Evolutionary conservation across 2,888 invertebrate species (phyloP).

Genomic region (Eumerus sabulonum): DNA sequence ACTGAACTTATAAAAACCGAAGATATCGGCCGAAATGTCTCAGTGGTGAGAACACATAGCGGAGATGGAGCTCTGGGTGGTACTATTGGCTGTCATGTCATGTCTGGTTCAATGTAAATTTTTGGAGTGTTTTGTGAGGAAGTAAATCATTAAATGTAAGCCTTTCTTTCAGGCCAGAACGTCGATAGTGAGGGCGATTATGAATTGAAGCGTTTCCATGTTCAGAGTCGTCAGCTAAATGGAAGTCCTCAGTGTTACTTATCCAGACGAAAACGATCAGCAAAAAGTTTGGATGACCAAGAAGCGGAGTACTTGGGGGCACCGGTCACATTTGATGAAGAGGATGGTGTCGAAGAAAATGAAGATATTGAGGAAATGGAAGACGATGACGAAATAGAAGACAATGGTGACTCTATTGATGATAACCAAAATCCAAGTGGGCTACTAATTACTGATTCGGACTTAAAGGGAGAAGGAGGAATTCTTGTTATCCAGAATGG

Average conservation of each 20-base stretch:
- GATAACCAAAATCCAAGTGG: background rate
- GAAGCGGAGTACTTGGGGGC: background rate
- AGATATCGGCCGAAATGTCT: conserved; percentile 1
- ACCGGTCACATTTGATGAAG: background rate
- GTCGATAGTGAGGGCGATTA: background rate
- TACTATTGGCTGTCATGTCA: conserved; percentile 5
- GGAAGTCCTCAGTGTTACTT: conserved; percentile 9
- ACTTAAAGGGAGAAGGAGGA: conserved; percentile 17
- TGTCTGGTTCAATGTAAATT: conserved; percentile 21
- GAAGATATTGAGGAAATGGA: background rate
- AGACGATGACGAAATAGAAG: background rate
- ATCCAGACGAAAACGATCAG: conserved; percentile 14
- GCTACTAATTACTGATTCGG: conserved; percentile 21
- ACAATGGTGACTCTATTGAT: background rate
- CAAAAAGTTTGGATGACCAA: background rate
- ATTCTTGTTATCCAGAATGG: conserved; percentile 35
- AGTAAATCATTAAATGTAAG: background rate
- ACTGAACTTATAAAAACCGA: conserved; percentile 51
- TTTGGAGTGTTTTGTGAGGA: background rate
- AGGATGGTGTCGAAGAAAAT: background rate
- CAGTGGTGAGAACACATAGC: conserved; percentile 25
- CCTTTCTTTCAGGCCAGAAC: conserved; percentile 21
- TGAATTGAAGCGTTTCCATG: conserved; percentile 32
- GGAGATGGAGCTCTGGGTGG: conserved; percentile 38
- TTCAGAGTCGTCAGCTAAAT: conserved; percentile 22